Percentiles rank a stretch among this genome's conserved stretches.
phyloP scores from a whole-genome alignment of 2,113 vertebrate genomes.

The Amphiprion percula region DNA sequence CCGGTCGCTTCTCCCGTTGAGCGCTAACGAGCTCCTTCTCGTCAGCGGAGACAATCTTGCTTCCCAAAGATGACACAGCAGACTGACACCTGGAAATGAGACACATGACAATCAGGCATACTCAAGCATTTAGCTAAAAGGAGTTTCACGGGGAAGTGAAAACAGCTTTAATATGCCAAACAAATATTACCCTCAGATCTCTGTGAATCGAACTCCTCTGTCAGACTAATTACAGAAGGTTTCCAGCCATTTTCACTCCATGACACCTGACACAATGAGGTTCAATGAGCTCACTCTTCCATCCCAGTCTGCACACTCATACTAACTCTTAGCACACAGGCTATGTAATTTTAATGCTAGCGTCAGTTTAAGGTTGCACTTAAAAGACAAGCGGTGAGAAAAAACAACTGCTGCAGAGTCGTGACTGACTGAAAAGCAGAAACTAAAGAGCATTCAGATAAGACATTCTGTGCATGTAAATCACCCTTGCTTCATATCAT shows the following conservation, averaged over 20 bases:
- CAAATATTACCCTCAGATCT: not conserved
- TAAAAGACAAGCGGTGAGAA: conserved; percentile 7
- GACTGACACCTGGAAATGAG: conserved; percentile 41
- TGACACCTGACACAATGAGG: conserved; percentile 26
- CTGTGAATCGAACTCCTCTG: not conserved
- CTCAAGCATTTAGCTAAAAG: not conserved
- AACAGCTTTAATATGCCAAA: not conserved
- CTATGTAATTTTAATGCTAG: conserved; percentile 62
- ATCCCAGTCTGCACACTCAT: not conserved
- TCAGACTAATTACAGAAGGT: not conserved
- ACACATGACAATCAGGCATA: conserved; percentile 10
- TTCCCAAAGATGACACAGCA: conserved; percentile 6
- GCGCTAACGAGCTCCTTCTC: conserved; percentile 39
- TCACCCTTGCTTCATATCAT: not conserved
- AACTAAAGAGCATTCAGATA: conserved; percentile 7
- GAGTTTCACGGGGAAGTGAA: not conserved
- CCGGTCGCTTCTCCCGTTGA: conserved; percentile 65
- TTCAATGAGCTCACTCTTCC: conserved; percentile 53
- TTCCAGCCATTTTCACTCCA: conserved; percentile 1
- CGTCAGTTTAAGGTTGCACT: conserved; percentile 40
- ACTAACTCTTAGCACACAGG: not conserved
- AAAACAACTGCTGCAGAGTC: not conserved
- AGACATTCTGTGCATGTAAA: not conserved
- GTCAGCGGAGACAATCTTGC: not conserved
- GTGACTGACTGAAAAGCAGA: not conserved